A percentile compares a stretch with the other conserved stretches of the same genome.
These are phyloP conservation scores for Oscarella lobularis DNA, from an alignment of 37 sponge, comb jelly and placozoan species.

Conservation along the genomic window DNA sequence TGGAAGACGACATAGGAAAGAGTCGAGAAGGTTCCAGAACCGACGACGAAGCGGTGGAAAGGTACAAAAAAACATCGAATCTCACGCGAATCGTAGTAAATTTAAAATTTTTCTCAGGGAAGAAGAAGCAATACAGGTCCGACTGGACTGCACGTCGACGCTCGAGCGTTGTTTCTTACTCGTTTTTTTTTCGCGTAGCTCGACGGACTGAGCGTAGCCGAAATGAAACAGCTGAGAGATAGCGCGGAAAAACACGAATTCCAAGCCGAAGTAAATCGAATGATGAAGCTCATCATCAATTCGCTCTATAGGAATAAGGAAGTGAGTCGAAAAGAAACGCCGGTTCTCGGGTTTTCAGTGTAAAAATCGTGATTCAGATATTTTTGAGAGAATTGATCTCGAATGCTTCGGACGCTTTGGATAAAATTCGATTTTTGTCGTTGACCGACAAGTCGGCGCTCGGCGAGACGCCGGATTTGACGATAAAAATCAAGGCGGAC, in stretches of 20 bases:
- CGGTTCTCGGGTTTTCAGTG: neutral
- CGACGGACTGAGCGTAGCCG: slow-evolving; percentile 92
- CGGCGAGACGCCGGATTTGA: slow-evolving; percentile 63
- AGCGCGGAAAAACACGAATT: slow-evolving; percentile 81
- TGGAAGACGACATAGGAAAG: slow-evolving; percentile 81
- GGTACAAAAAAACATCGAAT: slow-evolving; percentile 29
- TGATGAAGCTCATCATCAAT: slow-evolving; percentile 99
- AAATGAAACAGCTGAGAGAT: slow-evolving; percentile 90
- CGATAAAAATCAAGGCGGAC: slow-evolving; percentile 89
- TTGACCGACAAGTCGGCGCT: slow-evolving; percentile 84
- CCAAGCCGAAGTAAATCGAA: slow-evolving; percentile 94
- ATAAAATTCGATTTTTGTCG: slow-evolving; percentile 94
- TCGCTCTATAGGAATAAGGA: slow-evolving; percentile 97
- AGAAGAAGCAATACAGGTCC: slow-evolving; percentile 86
- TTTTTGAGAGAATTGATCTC: slow-evolving; percentile 96
- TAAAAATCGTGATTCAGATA: slow-evolving; percentile 36
- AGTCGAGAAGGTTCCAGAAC: slow-evolving; percentile 77
- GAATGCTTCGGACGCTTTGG: slow-evolving; percentile 96
- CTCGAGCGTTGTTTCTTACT: neutral
- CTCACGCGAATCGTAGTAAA: neutral
- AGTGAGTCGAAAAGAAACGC: no score
- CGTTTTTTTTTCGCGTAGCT: slow-evolving; percentile 19
- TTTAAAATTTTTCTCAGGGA: slow-evolving; percentile 75
- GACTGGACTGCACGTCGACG: neutral
- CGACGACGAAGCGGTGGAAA: slow-evolving; percentile 84